Evolutionary conservation across 2,888 invertebrate genomes (phyloP), one percentile per base, ranked within the genome.

Genomic region (Desoria tigrina): DNA sequence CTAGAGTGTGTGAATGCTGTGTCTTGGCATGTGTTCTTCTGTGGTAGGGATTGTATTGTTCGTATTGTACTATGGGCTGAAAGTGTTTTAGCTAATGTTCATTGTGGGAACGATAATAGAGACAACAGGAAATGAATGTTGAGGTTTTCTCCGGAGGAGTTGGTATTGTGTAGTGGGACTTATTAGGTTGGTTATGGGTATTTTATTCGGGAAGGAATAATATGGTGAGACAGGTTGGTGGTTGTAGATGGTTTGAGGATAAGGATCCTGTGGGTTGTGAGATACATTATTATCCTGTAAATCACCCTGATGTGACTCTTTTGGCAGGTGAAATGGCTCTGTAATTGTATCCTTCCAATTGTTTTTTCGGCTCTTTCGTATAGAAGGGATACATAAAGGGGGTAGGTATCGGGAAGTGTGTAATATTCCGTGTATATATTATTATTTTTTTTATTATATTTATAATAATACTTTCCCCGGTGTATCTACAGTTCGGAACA

Each of bases 21-120:
- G 32, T 32, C 6, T 32, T 7, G 32, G 32, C 11, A 11, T 32
- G 4, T 32, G 6, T 32, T 32, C 4, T 32, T 32, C 32, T n/a
- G n/a, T n/a, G n/a, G n/a, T n/a, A n/a, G n/a, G n/a, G 11, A 32
- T 32, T 32, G 32, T 32, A 32, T 32, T 32, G 32, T 11, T 32
- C 32, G 11, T 4, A 11, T 32, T 32, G 32, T 32, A n/a, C n/a
- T n/a, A n/a, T n/a, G n/a, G 23, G 42, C 26, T 27, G 23, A 42
- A 21, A 23, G 56, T 24, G 42, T 16, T 51, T 50, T 4, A 16
- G 23, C 61, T 62, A 68, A 65, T 65, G 68, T 54, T 58, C 64
- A 65, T 58, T 61, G 53, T 42, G 64, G 64, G 68, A 64, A 54
- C 60, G 51, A 66, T 66, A 63, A 59, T 42, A 28, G 32, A 49